Evolutionary conservation across 2,113 vertebrate genomes (phyloP).

Genomic region (Aegypius monachus): DNA sequence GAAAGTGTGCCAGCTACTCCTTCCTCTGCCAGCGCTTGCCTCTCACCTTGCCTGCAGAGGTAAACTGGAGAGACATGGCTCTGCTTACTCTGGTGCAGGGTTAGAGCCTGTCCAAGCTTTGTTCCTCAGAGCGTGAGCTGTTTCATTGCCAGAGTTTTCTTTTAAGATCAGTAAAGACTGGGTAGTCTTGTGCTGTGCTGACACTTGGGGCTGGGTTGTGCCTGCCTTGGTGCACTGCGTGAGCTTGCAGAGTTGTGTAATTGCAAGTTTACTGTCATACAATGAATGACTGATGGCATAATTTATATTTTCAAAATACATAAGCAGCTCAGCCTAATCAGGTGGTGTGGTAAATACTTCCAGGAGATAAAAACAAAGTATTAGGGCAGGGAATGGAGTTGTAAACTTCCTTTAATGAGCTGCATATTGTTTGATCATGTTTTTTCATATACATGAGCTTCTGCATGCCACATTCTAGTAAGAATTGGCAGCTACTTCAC

Average conservation of each 20-base stretch:
- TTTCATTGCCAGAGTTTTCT: background rate
- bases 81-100: background rate
- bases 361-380: conserved; percentile 60
- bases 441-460: conserved; percentile 40
- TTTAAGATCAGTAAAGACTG: background rate
- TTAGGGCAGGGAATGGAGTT: conserved; percentile 43
- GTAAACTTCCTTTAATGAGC: conserved; percentile 39
- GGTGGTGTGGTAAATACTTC: conserved; percentile 55
- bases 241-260: conserved; percentile 54
- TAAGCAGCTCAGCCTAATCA: conserved; percentile 63
- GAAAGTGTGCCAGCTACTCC: background rate
- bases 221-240: background rate
- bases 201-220: background rate
- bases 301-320: conserved; percentile 70
- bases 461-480: background rate
- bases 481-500: conserved; percentile 36
- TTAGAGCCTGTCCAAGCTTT: background rate
- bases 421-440: conserved; percentile 10
- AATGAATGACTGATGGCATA: conserved; percentile 66
- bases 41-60: background rate
- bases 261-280: conserved; percentile 49
- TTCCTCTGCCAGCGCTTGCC: background rate
- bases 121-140: background rate
- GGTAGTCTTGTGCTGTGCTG: background rate
- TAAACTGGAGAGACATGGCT: background rate